Conservation (phyloP, 1,140 invertebrate genomes). For the Aradophagus sp. region DNA sequence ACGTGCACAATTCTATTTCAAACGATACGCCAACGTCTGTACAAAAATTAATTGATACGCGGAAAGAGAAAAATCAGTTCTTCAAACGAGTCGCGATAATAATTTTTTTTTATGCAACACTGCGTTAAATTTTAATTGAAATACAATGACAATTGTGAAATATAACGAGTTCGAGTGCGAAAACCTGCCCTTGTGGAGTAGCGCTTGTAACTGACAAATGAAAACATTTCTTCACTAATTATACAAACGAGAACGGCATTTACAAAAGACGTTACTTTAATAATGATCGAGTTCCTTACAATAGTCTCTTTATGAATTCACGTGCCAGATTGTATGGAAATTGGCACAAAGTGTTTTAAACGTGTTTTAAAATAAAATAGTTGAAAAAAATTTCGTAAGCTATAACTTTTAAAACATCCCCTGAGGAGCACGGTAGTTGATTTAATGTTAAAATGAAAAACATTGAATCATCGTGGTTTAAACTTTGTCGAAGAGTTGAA, state of each 20-base stretch:
- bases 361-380: too few species aligned
- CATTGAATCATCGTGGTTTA: too few species aligned
- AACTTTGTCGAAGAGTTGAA: too few species aligned
- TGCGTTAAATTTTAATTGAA: constrained; percentile 20
- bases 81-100: constrained; percentile 24
- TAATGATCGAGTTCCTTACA: constrained; percentile 5
- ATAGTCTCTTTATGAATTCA: constrained; percentile 10
- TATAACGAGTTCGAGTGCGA: constrained; percentile 22
- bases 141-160: too few species aligned
- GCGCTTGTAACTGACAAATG: constrained; percentile 7
- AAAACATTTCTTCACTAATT: constrained; percentile 12
- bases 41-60: constrained; percentile 19
- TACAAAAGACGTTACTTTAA: constrained; percentile 10
- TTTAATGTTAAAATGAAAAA: too few species aligned
- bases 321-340: too few species aligned
- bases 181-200: not conserved
- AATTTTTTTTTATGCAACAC: constrained; percentile 4
- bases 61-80: constrained; percentile 24
- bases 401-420: too few species aligned
- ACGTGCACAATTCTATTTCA: not conserved
- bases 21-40: not conserved
- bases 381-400: not conserved
- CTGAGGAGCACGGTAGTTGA: too few species aligned
- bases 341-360: too few species aligned
- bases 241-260: constrained; percentile 5